These are phyloP conservation scores for Halcyon badia DNA, from an alignment of 2,797 vertebrate species.

Conservation along the genomic window DNA sequence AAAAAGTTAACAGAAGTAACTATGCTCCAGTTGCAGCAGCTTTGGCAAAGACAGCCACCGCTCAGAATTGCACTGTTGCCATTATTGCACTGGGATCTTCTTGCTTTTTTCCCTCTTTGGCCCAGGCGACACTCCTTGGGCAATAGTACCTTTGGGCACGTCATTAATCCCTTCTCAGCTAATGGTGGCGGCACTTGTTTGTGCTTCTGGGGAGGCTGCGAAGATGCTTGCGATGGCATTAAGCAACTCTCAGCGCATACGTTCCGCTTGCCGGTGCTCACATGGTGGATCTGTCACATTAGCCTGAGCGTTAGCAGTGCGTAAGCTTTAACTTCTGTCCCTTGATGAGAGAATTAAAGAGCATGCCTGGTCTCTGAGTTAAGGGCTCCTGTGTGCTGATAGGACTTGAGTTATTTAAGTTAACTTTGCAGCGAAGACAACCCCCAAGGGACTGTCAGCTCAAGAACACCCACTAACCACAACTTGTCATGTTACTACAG, in stretches of 20 bases:
- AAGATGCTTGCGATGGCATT: not conserved
- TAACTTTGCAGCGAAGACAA: constrained; percentile 42
- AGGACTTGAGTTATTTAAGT: constrained; percentile 63
- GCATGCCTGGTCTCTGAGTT: constrained; percentile 22
- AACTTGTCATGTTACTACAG: constrained; percentile 16
- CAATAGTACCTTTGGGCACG: not conserved
- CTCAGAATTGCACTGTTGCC: fast-evolving
- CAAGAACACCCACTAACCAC: constrained; percentile 51
- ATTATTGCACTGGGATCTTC: not conserved
- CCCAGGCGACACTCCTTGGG: not conserved
- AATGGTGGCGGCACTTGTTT: not conserved
- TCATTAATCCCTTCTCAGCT: not conserved
- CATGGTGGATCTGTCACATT: not conserved
- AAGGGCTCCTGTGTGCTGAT: constrained; percentile 40
- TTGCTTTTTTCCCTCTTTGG: not conserved
- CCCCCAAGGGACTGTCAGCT: constrained; percentile 60
- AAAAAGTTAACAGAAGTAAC: not conserved
- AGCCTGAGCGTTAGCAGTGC: not conserved
- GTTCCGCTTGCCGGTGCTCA: not conserved
- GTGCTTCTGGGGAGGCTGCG: not conserved
- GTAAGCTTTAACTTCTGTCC: not conserved
- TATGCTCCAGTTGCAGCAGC: not conserved
- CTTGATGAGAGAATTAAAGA: constrained; percentile 49
- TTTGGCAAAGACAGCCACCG: not conserved
- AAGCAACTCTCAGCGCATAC: fast-evolving